Conservation (phyloP, 2,113 vertebrate genomes). For the Neolamprologus toae region DNA sequence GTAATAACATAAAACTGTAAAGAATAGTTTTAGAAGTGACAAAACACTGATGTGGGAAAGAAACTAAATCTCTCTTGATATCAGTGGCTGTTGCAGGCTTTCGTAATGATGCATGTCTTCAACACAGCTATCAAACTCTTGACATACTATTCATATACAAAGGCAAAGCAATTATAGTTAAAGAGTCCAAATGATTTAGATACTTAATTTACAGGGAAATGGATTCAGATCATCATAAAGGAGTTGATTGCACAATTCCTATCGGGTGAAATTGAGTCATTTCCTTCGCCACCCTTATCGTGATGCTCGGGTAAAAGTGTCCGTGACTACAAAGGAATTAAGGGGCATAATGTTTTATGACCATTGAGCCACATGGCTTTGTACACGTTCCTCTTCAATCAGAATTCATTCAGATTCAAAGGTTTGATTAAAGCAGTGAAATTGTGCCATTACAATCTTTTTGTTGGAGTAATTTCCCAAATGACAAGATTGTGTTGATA, state of each 20-base stretch:
- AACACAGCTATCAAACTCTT: conserved; percentile 52
- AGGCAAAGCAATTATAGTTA: conserved; percentile 58
- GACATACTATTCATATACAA: conserved; percentile 56
- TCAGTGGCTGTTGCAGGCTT: conserved; percentile 33
- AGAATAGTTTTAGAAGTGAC: conserved; percentile 42
- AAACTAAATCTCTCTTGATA: conserved; percentile 38
- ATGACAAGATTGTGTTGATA: conserved; percentile 43
- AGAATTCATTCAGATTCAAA: conserved; percentile 56
- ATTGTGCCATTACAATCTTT: conserved; percentile 57
- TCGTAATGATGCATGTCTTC: conserved; percentile 55
- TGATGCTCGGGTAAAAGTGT: conserved; percentile 34
- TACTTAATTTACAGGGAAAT: conserved; percentile 44
- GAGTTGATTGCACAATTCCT: conserved; percentile 59
- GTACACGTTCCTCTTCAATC: conserved; percentile 61
- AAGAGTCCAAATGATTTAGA: conserved; percentile 56
- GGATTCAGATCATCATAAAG: conserved; percentile 42
- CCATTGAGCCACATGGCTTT: conserved; percentile 33
- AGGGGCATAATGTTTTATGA: conserved; percentile 42
- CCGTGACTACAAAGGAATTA: conserved; percentile 53
- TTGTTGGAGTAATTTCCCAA: conserved; percentile 56
- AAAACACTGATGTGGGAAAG: conserved; percentile 29
- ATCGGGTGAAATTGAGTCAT: conserved; percentile 41
- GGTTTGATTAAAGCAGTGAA: conserved; percentile 52
- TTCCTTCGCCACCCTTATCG: conserved; percentile 28
- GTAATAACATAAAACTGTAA: conserved; percentile 34